Percentiles rank a stretch among this genome's conserved stretches.
phyloP scores from a whole-genome alignment of 2,888 invertebrate species.

The Sinelater perroti region DNA sequence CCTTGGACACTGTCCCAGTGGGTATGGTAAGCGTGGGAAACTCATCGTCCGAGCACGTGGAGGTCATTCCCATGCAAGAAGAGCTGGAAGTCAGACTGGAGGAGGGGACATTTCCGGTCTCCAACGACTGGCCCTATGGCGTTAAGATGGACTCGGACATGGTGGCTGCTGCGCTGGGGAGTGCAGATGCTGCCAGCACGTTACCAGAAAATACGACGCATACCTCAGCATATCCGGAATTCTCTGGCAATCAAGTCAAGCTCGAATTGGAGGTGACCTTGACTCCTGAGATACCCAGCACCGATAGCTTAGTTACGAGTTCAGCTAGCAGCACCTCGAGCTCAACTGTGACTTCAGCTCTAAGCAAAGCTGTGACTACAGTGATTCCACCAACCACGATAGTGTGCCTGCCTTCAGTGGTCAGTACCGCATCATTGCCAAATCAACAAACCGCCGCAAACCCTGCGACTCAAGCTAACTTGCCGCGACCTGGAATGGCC shows the following conservation, averaged over 20 bases:
- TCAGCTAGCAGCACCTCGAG: constrained; percentile 59
- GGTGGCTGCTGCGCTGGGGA: constrained; percentile 64
- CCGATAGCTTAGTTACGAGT: constrained; percentile 64
- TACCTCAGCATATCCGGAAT: constrained; percentile 51
- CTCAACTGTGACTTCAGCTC: constrained; percentile 51
- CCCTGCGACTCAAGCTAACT: constrained; percentile 37
- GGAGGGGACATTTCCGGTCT: constrained; percentile 62
- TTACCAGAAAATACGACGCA: constrained; percentile 30
- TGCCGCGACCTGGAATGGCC: constrained; percentile 52
- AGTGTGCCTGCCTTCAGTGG: constrained; percentile 62
- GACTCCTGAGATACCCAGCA: constrained; percentile 68
- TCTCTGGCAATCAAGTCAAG: constrained; percentile 61
- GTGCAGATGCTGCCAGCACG: constrained; percentile 50
- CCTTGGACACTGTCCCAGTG: constrained; percentile 54
- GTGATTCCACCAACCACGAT: constrained; percentile 65
- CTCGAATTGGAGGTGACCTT: constrained; percentile 68
- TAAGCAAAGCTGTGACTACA: constrained; percentile 57
- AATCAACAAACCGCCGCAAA: constrained; percentile 48
- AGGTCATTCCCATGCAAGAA: constrained; percentile 67
- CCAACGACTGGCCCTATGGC: constrained; percentile 60
- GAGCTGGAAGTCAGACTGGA: constrained; percentile 67
- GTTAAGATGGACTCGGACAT: constrained; percentile 62
- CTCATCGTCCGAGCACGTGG: constrained; percentile 55
- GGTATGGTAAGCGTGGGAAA: constrained; percentile 52
- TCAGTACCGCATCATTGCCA: constrained; percentile 53